Percentiles rank a stretch among this genome's conserved stretches.
phyloP scores from a whole-genome alignment of 35 echinoderm and acorn worm species.

The Apostichopus japonicus region DNA sequence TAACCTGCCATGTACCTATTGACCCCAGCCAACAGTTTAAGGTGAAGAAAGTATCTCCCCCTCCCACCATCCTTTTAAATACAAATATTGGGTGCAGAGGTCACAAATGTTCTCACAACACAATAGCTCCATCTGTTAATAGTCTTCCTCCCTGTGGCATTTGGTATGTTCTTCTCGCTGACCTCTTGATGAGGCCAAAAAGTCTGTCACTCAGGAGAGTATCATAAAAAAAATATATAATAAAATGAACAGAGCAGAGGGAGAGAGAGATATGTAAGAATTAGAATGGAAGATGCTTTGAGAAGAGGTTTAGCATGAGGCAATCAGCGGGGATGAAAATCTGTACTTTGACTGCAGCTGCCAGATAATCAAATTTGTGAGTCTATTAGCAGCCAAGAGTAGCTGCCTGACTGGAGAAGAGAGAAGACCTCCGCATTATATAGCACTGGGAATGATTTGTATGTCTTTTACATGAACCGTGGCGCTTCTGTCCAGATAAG shows the following conservation, averaged over 20 bases:
- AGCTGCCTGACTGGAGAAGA: too few relatives aligned
- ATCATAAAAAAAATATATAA: neutral
- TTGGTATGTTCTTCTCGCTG: neutral
- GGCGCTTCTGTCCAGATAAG: too few relatives aligned
- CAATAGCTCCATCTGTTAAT: neutral
- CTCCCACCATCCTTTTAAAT: neutral
- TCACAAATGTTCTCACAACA: neutral
- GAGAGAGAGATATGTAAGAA: too few relatives aligned
- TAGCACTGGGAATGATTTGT: too few relatives aligned
- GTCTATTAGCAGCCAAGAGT: too few relatives aligned
- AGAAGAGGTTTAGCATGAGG: too few relatives aligned
- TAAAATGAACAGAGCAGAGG: neutral
- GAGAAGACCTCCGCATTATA: too few relatives aligned
- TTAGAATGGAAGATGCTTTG: too few relatives aligned
- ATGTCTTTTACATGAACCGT: too few relatives aligned
- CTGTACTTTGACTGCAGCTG: too few relatives aligned
- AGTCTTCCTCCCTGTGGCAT: neutral
- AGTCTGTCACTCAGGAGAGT: neutral
- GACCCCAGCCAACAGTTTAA: neutral
- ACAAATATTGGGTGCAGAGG: slow-evolving; percentile 20
- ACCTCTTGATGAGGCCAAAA: neutral
- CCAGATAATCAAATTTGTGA: too few relatives aligned
- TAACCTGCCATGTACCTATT: neutral
- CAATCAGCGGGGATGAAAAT: too few relatives aligned
- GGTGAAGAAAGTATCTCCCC: neutral